These are phyloP conservation scores for Drosophila kepulauana DNA, from an alignment of 1,140 invertebrate species.

Conservation along the genomic window DNA sequence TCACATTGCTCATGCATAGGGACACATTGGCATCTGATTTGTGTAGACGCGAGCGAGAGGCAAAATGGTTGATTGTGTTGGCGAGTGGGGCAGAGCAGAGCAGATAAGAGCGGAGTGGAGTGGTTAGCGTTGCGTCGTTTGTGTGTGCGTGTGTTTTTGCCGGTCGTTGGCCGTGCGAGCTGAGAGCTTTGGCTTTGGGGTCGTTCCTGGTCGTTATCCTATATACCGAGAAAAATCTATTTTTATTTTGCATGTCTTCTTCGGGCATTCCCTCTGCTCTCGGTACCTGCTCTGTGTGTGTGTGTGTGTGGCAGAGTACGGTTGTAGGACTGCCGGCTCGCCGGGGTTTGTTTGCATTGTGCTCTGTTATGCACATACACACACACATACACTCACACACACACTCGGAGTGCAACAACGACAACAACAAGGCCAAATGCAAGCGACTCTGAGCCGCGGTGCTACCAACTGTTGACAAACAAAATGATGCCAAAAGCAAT, in stretches of 20 bases:
- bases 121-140: background rate
- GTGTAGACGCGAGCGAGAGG: background rate
- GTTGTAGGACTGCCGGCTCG: conserved; percentile 29
- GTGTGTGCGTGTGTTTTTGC: conserved; percentile 49
- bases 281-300: conserved; percentile 1
- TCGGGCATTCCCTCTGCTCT: too few species aligned
- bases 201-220: conserved; percentile 85
- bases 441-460: conserved; percentile 18
- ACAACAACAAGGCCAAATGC: conserved; percentile 28
- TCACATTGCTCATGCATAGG: background rate
- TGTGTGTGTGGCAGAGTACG: conserved; percentile 15
- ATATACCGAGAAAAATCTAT: conserved; percentile 85
- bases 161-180: conserved; percentile 71
- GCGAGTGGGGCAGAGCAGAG: too few species aligned
- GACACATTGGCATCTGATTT: conserved; percentile 4
- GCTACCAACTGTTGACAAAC: conserved; percentile 52
- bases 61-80: too few species aligned
- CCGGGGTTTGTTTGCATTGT: conserved; percentile 37
- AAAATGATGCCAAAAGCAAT: conserved; percentile 27
- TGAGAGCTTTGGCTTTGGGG: conserved; percentile 66
- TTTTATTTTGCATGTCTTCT: conserved; percentile 70
- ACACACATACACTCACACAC: background rate
- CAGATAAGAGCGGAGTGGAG: background rate
- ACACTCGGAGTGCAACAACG: background rate
- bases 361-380: conserved; percentile 33